phyloP scores from a whole-genome alignment of 2,113 vertebrate species.

The Sylvia atricapilla region DNA sequence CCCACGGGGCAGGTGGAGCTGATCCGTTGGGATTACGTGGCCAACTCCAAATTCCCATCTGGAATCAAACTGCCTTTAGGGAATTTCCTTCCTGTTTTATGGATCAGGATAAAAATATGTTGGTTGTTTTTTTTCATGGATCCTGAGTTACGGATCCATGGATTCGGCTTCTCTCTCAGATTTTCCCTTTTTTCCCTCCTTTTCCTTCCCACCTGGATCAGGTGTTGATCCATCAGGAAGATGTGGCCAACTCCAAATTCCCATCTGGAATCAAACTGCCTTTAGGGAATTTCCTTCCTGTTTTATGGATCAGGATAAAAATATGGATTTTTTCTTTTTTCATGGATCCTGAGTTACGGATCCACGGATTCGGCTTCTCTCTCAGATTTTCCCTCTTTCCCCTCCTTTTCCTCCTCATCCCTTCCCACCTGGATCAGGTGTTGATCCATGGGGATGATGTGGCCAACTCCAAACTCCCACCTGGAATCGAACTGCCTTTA shows the following conservation, averaged over 20 bases:
- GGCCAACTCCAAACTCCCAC: slow-evolving; percentile 68
- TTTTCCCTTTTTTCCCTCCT: background rate
- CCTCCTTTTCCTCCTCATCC: slow-evolving; percentile 33
- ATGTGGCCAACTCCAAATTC: background rate
- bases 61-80: background rate
- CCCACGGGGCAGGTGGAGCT: slow-evolving; percentile 75
- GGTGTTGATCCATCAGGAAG: slow-evolving; percentile 75
- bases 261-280: background rate
- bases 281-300: too few species aligned
- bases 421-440: slow-evolving; percentile 75
- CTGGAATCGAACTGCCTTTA: too few species aligned
- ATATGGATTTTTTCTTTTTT: too few species aligned
- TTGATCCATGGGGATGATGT: slow-evolving; percentile 92
- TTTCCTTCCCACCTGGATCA: background rate
- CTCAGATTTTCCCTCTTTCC: background rate
- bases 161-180: background rate
- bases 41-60: background rate
- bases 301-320: too few species aligned
- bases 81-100: background rate
- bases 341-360: too few species aligned
- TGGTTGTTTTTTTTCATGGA: too few species aligned
- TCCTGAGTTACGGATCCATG: background rate
- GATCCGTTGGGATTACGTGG: slow-evolving; percentile 9
- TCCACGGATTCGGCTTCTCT: background rate
- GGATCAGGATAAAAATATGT: too few species aligned